A percentile compares a stretch with the other conserved stretches of the same genome.
These are phyloP conservation scores for Stegastes partitus DNA, from an alignment of 2,113 vertebrate species.

Conservation along the genomic window DNA sequence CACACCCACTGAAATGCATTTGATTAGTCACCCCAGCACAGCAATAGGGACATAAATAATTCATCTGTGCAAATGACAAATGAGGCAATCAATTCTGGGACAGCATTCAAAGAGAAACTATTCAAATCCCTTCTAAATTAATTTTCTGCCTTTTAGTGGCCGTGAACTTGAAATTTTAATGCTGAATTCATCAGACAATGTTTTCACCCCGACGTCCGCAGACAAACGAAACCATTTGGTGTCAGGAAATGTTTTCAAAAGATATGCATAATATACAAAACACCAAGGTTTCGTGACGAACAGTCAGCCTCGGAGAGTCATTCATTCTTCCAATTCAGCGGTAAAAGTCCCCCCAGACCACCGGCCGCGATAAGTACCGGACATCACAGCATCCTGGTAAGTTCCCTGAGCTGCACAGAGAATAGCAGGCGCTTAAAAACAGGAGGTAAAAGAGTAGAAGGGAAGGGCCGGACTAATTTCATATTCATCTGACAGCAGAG, in stretches of 20 bases:
- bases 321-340: constrained; percentile 2
- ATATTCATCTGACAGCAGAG: constrained; percentile 57
- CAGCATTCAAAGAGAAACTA: constrained; percentile 78
- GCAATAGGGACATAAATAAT: constrained; percentile 81
- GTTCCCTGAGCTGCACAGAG: constrained; percentile 3
- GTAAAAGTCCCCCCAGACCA: constrained; percentile 9
- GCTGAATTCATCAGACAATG: constrained; percentile 47
- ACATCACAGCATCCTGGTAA: constrained; percentile 12
- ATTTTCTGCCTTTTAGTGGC: constrained; percentile 72
- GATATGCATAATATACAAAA: constrained; percentile 22
- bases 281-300: constrained; percentile 1
- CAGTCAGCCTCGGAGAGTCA: constrained; percentile 1
- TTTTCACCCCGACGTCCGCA: constrained; percentile 30
- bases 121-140: constrained; percentile 76
- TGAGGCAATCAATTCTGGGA: constrained; percentile 80
- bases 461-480: constrained; percentile 47
- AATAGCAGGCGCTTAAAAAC: constrained; percentile 25
- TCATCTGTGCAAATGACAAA: constrained; percentile 83
- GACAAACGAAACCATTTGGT: constrained; percentile 14
- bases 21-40: constrained; percentile 78
- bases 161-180: constrained; percentile 57
- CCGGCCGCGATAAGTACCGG: constrained; percentile 26
- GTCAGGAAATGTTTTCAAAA: constrained; percentile 8
- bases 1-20: constrained; percentile 72
- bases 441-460: constrained; percentile 22